Conservation (phyloP, 2,113 vertebrate genomes). For the Trematomus loennbergii region DNA sequence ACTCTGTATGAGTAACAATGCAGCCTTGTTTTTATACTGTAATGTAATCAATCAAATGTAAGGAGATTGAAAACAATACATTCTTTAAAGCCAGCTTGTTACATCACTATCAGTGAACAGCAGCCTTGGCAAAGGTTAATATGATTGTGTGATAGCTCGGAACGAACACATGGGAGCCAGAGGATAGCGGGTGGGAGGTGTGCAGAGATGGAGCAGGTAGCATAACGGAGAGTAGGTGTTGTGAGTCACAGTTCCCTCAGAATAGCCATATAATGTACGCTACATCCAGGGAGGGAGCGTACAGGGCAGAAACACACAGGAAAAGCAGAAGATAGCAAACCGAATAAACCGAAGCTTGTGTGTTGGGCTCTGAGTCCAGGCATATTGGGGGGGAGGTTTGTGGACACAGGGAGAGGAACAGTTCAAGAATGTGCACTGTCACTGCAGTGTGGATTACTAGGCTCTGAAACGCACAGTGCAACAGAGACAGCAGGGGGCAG, state of each 20-base stretch:
- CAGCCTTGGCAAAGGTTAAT: conserved; percentile 3
- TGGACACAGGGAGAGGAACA: conserved; percentile 23
- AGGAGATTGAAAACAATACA: conserved; percentile 17
- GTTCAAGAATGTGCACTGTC: conserved; percentile 75
- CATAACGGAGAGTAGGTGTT: conserved; percentile 60
- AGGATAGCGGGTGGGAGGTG: conserved; percentile 55
- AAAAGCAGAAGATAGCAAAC: not conserved
- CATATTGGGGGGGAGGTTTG: conserved; percentile 1
- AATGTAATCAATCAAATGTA: conserved; percentile 11
- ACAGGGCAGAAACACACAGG: conserved; percentile 10
- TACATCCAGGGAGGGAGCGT: conserved; percentile 16
- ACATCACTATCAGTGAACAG: conserved; percentile 10
- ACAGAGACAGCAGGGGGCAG: conserved; percentile 74
- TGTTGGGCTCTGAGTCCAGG: conserved; percentile 3
- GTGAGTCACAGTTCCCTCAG: conserved; percentile 69
- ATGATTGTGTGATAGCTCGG: conserved; percentile 16
- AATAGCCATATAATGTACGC: conserved; percentile 50
- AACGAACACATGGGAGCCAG: conserved; percentile 50
- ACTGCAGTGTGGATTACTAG: conserved; percentile 57
- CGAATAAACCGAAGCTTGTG: conserved; percentile 5
- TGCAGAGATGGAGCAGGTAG: conserved; percentile 59
- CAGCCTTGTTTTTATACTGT: conserved; percentile 4
- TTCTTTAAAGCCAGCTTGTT: not conserved
- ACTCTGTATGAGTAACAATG: conserved; percentile 3
- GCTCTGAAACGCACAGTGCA: conserved; percentile 21